phyloP scores from a whole-genome alignment of 2,888 invertebrate genomes.

The Dolomedes plantarius region DNA sequence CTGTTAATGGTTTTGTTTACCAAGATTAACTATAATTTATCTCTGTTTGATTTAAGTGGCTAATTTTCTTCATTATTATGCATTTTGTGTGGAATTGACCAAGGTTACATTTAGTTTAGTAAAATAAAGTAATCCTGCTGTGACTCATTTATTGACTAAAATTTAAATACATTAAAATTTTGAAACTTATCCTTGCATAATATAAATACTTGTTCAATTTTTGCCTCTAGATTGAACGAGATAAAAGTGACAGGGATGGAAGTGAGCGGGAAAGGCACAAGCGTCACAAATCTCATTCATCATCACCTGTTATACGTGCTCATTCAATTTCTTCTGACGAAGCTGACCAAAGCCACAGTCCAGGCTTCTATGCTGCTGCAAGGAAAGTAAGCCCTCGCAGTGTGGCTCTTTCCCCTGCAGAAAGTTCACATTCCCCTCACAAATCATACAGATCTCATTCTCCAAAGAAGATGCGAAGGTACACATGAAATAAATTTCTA shows the following conservation, averaged over 20 bases:
- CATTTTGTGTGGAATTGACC: no score
- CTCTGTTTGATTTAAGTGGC: no score
- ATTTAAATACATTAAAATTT: no score
- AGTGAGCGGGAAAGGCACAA: constrained; percentile 38
- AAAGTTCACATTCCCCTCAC: constrained; percentile 66
- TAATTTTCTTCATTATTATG: no score
- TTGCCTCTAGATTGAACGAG: constrained; percentile 65
- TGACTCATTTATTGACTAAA: no score
- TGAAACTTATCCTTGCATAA: no score
- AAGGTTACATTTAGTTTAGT: no score
- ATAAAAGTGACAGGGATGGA: constrained; percentile 50
- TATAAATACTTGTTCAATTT: no score
- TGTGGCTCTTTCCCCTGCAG: constrained; percentile 44
- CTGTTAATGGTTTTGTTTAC: no score
- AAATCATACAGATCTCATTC: constrained; percentile 71
- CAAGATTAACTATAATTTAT: no score
- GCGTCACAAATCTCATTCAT: constrained; percentile 55
- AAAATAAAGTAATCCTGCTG: no score
- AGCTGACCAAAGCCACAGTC: constrained; percentile 45
- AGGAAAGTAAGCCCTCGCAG: constrained; percentile 62
- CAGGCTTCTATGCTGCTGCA: constrained; percentile 25
- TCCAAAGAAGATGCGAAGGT: constrained; percentile 56
- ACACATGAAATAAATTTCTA: no score
- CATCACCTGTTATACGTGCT: constrained; percentile 43
- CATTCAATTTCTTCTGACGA: constrained; percentile 48